A percentile compares a stretch with the other conserved stretches of the same genome.
These are phyloP conservation scores for Caradrina kadenii DNA, from an alignment of 2,888 invertebrate species.

Conservation along the genomic window DNA sequence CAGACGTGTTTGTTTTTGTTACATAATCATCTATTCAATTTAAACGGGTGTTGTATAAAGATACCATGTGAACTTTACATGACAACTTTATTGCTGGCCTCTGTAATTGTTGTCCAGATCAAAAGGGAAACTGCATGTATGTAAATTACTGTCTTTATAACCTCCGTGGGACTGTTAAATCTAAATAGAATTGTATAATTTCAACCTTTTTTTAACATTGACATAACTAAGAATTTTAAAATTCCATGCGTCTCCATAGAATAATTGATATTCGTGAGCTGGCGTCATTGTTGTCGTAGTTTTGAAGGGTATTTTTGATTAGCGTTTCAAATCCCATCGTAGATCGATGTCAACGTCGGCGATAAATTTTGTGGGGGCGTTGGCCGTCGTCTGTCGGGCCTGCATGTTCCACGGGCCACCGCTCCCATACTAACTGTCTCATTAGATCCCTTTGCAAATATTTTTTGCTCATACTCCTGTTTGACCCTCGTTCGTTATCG, in stretches of 20 bases:
- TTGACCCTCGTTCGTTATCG: constrained; percentile 79
- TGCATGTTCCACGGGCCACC: constrained; percentile 71
- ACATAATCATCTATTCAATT: constrained; percentile 45
- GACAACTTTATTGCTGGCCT: constrained; percentile 26
- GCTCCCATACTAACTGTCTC: constrained; percentile 78
- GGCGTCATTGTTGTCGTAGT: constrained; percentile 56
- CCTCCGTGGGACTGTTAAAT: constrained; percentile 8
- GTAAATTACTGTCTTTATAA: constrained; percentile 29
- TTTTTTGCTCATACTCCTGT: constrained; percentile 79
- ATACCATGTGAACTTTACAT: constrained; percentile 49
- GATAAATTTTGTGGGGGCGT: constrained; percentile 79
- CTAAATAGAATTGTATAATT: constrained; percentile 14
- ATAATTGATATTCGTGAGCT: constrained; percentile 63
- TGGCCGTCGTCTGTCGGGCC: constrained; percentile 72
- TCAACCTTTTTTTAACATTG: constrained; percentile 34
- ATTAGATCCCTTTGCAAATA: constrained; percentile 79
- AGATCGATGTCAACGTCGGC: constrained; percentile 72
- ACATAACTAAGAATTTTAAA: constrained; percentile 44
- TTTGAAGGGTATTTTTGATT: constrained; percentile 69
- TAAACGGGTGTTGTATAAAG: constrained; percentile 34
- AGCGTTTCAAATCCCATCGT: constrained; percentile 77
- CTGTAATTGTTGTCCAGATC: constrained; percentile 35
- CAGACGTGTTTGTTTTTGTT: constrained; percentile 41
- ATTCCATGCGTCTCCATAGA: constrained; percentile 53
- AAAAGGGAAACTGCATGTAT: constrained; percentile 48